Conservation (phyloP, 2,888 invertebrate genomes). For the Adelognathus sp. region DNA sequence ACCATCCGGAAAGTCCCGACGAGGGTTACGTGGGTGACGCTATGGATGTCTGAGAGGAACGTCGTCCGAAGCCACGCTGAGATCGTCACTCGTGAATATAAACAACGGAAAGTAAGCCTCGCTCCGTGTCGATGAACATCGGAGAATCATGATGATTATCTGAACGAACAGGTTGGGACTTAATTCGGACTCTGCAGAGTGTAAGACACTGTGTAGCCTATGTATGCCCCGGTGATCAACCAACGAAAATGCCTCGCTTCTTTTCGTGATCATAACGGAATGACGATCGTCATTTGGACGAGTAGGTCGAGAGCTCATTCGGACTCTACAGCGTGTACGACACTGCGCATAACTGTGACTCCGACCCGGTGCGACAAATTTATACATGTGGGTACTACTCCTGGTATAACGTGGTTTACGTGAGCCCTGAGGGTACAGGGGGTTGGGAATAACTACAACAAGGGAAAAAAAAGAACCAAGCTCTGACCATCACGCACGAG, state of each 20-base stretch:
- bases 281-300: not conserved
- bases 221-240: too few relatives aligned
- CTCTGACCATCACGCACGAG: not conserved
- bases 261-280: not conserved
- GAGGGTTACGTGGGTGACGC: constrained; percentile 93
- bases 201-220: too few relatives aligned
- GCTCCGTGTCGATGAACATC: not conserved
- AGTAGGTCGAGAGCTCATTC: not conserved
- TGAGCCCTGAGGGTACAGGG: not conserved
- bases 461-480: not conserved
- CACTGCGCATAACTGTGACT: not conserved
- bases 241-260: not conserved
- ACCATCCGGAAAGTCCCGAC: constrained; percentile 90
- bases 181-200: constrained; percentile 13
- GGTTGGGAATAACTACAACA: not conserved
- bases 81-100: not conserved
- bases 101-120: not conserved
- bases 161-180: not conserved
- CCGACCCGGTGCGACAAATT: not conserved
- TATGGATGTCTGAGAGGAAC: constrained; percentile 75
- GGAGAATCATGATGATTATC: not conserved
- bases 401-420: not conserved
- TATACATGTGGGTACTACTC: not conserved
- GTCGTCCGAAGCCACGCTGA: constrained; percentile 39
- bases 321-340: constrained; percentile 21